Conservation (phyloP, 2,113 vertebrate species). For the Ictalurus furcatus region DNA sequence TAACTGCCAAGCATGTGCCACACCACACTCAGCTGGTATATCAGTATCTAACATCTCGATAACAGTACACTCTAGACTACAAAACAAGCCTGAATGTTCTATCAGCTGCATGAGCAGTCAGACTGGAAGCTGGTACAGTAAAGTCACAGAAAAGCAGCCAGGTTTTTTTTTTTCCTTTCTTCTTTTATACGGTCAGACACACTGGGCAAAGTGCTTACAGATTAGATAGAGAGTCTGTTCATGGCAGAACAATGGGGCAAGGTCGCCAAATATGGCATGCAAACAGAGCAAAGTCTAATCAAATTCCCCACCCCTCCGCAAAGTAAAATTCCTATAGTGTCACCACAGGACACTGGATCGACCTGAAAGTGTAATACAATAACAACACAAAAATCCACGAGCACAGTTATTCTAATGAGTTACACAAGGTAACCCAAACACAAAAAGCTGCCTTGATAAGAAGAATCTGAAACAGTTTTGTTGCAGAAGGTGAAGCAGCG, state of each 20-base stretch:
- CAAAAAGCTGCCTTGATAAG: background rate
- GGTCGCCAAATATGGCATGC: constrained; percentile 41
- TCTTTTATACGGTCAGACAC: background rate
- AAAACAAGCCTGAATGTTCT: constrained; percentile 19
- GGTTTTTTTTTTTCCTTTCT: background rate
- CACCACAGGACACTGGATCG: background rate
- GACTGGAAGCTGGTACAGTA: constrained; percentile 13
- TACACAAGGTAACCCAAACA: background rate
- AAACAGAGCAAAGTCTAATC: constrained; percentile 31
- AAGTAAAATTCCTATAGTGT: constrained; percentile 18
- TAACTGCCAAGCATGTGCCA: constrained; percentile 5
- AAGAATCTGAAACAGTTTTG: background rate
- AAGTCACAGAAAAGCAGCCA: constrained; percentile 5
- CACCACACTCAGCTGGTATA: background rate
- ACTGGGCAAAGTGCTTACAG: constrained; percentile 38
- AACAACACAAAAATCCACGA: background rate
- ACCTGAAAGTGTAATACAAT: background rate
- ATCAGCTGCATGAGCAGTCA: background rate
- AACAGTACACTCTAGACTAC: constrained; percentile 12
- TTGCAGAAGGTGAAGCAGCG: background rate
- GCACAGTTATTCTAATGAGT: background rate
- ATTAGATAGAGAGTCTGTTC: constrained; percentile 34
- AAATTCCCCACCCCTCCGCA: background rate
- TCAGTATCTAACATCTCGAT: constrained; percentile 19
- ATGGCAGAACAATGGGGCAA: constrained; percentile 32